A percentile compares a stretch with the other conserved stretches of the same genome.
phyloP scores from a whole-genome alignment of 2,797 vertebrate species.

The Sebastes itinus region DNA sequence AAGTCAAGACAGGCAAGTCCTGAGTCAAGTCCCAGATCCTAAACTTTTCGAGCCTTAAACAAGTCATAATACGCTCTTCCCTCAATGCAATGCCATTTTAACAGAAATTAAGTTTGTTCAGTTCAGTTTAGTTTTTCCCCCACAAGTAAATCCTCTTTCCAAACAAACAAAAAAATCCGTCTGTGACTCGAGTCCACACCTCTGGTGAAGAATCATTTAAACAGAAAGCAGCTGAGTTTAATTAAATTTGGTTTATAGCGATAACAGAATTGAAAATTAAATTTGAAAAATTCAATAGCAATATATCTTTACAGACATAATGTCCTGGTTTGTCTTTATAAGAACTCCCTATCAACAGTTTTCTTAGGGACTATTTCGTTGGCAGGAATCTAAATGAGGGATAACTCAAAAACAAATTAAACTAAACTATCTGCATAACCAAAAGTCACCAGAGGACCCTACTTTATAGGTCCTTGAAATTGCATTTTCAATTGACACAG shows the following conservation, averaged over 20 bases:
- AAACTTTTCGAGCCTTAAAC: background rate
- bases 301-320: background rate
- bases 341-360: background rate
- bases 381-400: background rate
- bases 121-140: background rate
- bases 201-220: background rate
- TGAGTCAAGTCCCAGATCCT: too few species aligned
- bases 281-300: background rate
- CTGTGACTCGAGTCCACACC: background rate
- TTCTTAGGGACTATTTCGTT: background rate
- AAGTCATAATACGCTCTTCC: background rate
- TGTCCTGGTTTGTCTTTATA: background rate
- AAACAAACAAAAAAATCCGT: background rate
- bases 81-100: background rate
- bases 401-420: constrained; percentile 7
- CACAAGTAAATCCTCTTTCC: background rate
- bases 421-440: background rate
- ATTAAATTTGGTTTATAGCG: background rate
- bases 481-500: constrained; percentile 30
- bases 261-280: background rate
- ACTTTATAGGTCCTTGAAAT: constrained; percentile 4
- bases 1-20: background rate
- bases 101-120: background rate
- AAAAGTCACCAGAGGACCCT: background rate
- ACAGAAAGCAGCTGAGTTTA: background rate